phyloP scores from a whole-genome alignment of 2,113 vertebrate species.

The Aleadryas rufinucha region DNA sequence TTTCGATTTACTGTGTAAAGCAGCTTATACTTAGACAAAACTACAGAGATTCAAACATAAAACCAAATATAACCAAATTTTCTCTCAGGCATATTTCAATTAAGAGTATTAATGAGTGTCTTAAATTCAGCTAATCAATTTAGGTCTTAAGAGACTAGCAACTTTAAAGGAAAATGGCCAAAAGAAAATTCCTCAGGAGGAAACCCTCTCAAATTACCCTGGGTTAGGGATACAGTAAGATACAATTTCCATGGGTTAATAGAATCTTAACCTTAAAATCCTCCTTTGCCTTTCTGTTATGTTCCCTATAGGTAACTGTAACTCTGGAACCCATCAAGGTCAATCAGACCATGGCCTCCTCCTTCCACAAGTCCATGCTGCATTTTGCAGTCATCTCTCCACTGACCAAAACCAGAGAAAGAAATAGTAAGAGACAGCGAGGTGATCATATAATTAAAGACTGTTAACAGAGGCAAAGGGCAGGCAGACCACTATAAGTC shows the following conservation, averaged over 20 bases:
- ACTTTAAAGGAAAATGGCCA: background rate
- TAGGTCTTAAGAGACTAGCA: background rate
- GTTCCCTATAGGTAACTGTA: background rate
- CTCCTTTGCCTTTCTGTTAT: background rate
- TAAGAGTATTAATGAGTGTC: background rate
- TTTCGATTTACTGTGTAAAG: background rate
- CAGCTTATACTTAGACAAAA: background rate
- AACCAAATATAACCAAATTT: background rate
- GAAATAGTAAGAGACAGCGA: background rate
- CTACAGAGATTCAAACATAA: background rate
- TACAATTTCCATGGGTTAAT: background rate
- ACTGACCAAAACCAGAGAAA: background rate
- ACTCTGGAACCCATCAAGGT: background rate
- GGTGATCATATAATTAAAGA: background rate
- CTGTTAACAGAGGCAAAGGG: background rate
- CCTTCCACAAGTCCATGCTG: background rate
- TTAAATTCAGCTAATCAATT: slow-evolving; percentile 11
- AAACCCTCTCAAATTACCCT: background rate
- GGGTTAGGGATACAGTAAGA: background rate
- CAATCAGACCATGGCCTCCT: background rate
- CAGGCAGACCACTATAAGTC: background rate
- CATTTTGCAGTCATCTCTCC: background rate
- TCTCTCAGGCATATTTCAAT: slow-evolving; percentile 16
- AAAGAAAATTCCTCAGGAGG: background rate
- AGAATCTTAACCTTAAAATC: background rate